phyloP scores from a whole-genome alignment of 92 coral and sea anemone species.

The Scolanthus callimorphus region DNA sequence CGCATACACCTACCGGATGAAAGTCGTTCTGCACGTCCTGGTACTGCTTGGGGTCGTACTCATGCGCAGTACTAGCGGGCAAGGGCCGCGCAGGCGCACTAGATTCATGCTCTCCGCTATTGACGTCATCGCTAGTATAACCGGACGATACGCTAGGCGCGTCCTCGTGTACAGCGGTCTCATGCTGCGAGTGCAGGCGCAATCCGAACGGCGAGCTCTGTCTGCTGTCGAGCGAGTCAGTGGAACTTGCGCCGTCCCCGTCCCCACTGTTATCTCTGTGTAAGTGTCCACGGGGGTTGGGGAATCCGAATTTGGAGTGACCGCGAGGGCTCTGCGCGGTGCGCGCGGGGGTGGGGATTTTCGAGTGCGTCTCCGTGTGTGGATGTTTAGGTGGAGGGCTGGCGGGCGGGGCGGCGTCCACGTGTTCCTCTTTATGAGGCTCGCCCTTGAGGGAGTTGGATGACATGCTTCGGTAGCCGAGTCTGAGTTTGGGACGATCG shows the following conservation, averaged over 20 bases:
- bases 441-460: constrained; percentile 66
- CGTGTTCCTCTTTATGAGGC: constrained; percentile 38
- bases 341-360: constrained; percentile 32
- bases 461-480: constrained; percentile 91
- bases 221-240: constrained; percentile 58
- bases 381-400: constrained; percentile 6
- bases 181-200: constrained; percentile 40
- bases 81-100: constrained; percentile 35
- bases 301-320: constrained; percentile 38
- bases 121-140: constrained; percentile 90
- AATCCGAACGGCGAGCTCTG: constrained; percentile 55
- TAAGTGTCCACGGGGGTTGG: constrained; percentile 38
- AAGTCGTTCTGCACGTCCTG: constrained; percentile 81
- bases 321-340: constrained; percentile 48
- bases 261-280: constrained; percentile 68
- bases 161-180: constrained; percentile 48
- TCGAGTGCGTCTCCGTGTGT: constrained; percentile 38
- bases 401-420: constrained; percentile 10
- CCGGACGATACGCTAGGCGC: constrained; percentile 98
- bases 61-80: constrained; percentile 48
- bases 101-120: constrained; percentile 40
- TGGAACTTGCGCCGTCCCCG: constrained; percentile 38
- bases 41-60: constrained; percentile 91
- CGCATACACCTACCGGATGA: constrained; percentile 61
- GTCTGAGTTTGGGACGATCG: constrained; percentile 79